phyloP scores from a whole-genome alignment of 1,140 invertebrate genomes.

The Euura lappo region DNA sequence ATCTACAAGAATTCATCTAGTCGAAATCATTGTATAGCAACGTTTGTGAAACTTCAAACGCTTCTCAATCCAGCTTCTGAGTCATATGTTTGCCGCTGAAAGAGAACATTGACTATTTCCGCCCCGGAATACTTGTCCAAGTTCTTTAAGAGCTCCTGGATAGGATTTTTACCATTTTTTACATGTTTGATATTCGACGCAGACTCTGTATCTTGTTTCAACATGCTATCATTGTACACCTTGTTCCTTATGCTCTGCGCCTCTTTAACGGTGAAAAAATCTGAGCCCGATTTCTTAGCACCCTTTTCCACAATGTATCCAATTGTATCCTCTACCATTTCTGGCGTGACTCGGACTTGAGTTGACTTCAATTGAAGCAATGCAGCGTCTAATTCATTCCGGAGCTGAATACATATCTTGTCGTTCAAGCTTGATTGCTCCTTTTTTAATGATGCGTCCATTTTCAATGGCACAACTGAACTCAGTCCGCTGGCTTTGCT shows the following conservation, averaged over 20 bases:
- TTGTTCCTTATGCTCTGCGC: background rate
- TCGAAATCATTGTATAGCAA: too few relatives aligned
- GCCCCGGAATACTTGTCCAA: background rate
- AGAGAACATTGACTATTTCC: background rate
- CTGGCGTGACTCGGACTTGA: background rate
- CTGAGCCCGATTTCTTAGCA: background rate
- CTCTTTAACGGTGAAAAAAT: conserved; percentile 6
- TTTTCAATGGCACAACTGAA: conserved; percentile 9
- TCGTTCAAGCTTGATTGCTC: conserved; percentile 3
- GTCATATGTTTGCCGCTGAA: background rate
- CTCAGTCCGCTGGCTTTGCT: conserved; percentile 10
- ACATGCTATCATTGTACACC: background rate
- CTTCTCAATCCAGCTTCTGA: background rate
- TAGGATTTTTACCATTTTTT: conserved; percentile 1
- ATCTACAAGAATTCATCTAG: too few relatives aligned
- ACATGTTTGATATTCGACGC: background rate
- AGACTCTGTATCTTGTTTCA: background rate
- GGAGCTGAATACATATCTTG: conserved; percentile 15
- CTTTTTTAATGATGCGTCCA: conserved; percentile 4
- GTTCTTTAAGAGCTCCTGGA: background rate
- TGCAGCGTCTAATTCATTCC: conserved; percentile 8
- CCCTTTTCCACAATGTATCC: background rate
- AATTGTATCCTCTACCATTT: conserved; percentile 12
- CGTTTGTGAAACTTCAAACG: background rate
- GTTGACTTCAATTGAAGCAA: conserved; percentile 9